A percentile compares a stretch with the other conserved stretches of the same genome.
Evolutionary conservation across 2,888 invertebrate genomes (phyloP).

Genomic region (Hartigia nigra): DNA sequence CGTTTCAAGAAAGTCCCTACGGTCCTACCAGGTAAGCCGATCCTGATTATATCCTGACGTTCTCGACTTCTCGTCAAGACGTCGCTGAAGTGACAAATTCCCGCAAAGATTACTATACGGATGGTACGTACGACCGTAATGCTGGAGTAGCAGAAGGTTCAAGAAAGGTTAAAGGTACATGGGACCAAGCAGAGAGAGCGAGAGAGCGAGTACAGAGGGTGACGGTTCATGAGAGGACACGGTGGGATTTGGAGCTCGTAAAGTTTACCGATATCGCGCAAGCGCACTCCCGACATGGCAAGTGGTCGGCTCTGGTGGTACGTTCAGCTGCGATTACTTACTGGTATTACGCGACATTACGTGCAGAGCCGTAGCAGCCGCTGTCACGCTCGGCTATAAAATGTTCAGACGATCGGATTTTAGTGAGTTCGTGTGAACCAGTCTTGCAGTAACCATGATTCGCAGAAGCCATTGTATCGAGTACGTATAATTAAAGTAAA

Average conservation of each 20-base stretch:
- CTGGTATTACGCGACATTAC: constrained; percentile 35
- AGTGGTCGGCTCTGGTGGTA: constrained; percentile 17
- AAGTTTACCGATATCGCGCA: constrained; percentile 33
- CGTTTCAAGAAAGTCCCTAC: not conserved
- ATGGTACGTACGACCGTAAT: not conserved
- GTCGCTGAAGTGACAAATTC: not conserved
- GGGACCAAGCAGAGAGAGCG: not conserved
- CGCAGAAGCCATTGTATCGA: not conserved
- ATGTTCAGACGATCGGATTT: constrained; percentile 23
- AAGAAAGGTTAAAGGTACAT: not conserved
- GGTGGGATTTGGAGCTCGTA: constrained; percentile 34
- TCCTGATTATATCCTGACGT: not conserved
- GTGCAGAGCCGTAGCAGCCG: constrained; percentile 20
- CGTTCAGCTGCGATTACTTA: constrained; percentile 35
- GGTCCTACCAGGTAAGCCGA: not conserved
- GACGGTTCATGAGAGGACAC: constrained; percentile 14
- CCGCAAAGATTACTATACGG: not conserved
- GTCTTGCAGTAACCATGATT: not conserved
- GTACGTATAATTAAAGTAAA: not conserved
- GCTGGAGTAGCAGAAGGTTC: not conserved
- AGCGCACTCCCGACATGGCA: constrained; percentile 19
- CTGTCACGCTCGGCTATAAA: constrained; percentile 34
- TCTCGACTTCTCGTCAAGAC: not conserved
- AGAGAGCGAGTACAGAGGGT: not conserved
- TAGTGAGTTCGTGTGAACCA: not conserved